Evolutionary conservation across 2,113 vertebrate species (phyloP).

Genomic region (Rattus norvegicus): DNA sequence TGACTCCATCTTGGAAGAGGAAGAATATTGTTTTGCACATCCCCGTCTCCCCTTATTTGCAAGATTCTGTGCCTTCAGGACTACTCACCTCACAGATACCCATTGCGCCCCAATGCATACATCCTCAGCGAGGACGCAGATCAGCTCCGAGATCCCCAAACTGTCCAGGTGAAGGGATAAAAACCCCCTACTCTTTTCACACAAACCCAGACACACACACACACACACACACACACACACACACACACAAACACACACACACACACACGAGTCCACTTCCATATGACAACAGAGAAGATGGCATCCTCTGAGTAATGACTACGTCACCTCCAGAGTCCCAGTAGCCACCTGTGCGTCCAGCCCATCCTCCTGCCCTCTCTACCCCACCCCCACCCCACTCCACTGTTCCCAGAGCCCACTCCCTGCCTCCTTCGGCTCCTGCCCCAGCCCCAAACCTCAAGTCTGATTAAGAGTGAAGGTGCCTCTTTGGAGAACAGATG

Average conservation of each 20-base stretch:
- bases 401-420: fast-evolving
- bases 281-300: fast-evolving
- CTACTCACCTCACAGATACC: not conserved
- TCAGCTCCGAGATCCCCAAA: not conserved
- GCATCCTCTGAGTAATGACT: too few relatives aligned
- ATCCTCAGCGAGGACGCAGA: not conserved
- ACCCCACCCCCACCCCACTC: not conserved
- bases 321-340: not conserved
- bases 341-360: not conserved
- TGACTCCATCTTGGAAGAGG: too few relatives aligned
- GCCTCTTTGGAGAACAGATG: too few relatives aligned
- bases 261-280: fast-evolving
- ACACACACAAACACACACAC: not conserved
- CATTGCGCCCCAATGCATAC: too few relatives aligned
- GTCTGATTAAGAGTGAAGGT: not conserved
- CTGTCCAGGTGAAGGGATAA: not conserved
- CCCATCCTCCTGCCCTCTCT: not conserved
- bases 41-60: fast-evolving
- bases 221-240: not conserved
- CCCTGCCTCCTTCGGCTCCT: not conserved
- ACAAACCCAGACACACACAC: too few relatives aligned
- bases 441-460: too few relatives aligned
- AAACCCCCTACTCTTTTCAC: not conserved
- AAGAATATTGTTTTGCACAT: fast-evolving
- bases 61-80: too few relatives aligned